Evolutionary conservation across 2,797 vertebrate species (phyloP).

Genomic region (Austrolebias charrua): DNA sequence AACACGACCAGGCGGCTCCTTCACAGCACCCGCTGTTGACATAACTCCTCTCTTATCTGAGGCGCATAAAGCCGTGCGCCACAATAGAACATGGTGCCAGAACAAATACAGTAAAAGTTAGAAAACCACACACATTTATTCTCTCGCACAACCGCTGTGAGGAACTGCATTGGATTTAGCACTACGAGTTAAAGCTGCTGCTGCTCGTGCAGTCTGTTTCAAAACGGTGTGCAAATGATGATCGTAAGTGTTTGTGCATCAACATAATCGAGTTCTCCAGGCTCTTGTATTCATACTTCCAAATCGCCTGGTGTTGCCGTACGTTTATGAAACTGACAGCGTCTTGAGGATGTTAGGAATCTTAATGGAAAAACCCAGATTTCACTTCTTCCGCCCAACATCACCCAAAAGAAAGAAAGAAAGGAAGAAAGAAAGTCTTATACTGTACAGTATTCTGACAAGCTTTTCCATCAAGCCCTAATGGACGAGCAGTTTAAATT

Average conservation of each 20-base stretch:
- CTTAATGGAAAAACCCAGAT: slow-evolving; percentile 18
- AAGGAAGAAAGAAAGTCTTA: slow-evolving; percentile 20
- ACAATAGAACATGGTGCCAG: slow-evolving; percentile 69
- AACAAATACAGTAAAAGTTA: slow-evolving; percentile 74
- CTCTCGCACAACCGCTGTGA: slow-evolving; percentile 30
- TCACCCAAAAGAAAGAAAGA: slow-evolving; percentile 8
- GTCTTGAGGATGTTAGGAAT: slow-evolving; percentile 42
- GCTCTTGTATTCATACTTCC: background rate
- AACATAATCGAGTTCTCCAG: slow-evolving; percentile 8
- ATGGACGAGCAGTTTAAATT: slow-evolving; percentile 36
- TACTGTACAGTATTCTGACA: slow-evolving; percentile 20
- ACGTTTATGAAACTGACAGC: slow-evolving; percentile 45
- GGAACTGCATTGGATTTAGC: slow-evolving; percentile 40
- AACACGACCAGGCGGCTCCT: slow-evolving; percentile 72
- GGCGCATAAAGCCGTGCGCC: slow-evolving; percentile 65
- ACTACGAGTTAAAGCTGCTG: slow-evolving; percentile 21
- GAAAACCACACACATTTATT: slow-evolving; percentile 40
- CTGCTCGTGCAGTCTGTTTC: slow-evolving; percentile 5
- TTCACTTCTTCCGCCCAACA: slow-evolving; percentile 15
- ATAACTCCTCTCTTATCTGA: slow-evolving; percentile 78
- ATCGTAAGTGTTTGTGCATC: background rate
- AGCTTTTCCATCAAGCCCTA: slow-evolving; percentile 18
- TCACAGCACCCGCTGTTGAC: slow-evolving; percentile 76
- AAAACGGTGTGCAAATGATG: slow-evolving; percentile 22
- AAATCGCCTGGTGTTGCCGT: slow-evolving; percentile 22